These are phyloP conservation scores for Alaudala cheleensis DNA, from an alignment of 2,113 vertebrate species.

Conservation along the genomic window DNA sequence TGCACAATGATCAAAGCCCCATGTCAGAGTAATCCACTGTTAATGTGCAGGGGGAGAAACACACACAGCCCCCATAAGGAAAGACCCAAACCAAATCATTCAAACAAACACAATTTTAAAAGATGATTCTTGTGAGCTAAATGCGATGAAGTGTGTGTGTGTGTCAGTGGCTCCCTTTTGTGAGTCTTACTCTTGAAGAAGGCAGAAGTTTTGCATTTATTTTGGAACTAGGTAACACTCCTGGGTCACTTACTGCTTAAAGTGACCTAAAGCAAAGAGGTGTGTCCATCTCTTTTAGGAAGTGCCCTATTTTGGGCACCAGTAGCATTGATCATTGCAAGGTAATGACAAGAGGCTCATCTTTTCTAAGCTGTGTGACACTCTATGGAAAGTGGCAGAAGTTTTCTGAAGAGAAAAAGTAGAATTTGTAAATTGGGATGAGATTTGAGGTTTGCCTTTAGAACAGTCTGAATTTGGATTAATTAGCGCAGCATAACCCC, in stretches of 20 bases:
- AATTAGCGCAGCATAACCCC: neutral
- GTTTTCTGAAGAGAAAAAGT: neutral
- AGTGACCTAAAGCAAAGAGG: neutral
- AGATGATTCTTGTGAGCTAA: neutral
- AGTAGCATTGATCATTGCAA: neutral
- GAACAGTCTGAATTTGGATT: neutral
- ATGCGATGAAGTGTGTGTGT: neutral
- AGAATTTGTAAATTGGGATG: neutral
- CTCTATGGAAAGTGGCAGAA: neutral
- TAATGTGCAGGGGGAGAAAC: neutral
- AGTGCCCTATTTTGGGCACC: neutral
- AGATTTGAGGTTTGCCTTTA: neutral
- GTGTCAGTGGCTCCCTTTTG: constrained; percentile 16
- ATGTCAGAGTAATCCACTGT: neutral
- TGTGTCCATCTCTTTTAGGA: neutral
- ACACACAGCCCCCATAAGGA: accelerated
- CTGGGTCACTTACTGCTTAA: neutral
- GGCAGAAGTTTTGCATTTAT: neutral
- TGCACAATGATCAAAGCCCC: neutral
- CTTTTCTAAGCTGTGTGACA: neutral
- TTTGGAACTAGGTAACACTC: neutral
- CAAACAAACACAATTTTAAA: neutral
- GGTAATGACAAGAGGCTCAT: neutral
- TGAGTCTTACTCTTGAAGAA: neutral
- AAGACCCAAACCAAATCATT: accelerated